Base-by-base conservation (phyloP, 1,140 invertebrate genomes). In the Aphelenchoides avenae region DNA sequence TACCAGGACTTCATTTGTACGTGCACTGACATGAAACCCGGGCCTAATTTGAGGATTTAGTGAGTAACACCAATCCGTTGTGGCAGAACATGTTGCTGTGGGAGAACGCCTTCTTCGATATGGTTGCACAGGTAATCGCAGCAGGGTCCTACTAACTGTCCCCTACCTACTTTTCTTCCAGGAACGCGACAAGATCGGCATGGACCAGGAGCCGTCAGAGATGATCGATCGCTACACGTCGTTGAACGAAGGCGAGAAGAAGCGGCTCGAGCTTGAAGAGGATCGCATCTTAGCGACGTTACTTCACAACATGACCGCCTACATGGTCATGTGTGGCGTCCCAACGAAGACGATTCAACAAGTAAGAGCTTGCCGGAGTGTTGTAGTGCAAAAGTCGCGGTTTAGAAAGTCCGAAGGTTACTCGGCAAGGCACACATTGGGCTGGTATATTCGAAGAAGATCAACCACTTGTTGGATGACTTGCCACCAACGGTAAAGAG, bases 21-120 rank as follows among this genome's bases (percentile, higher is more conserved):
- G 50, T 9, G n/a, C n/a, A n/a, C n/a, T n/a, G 53, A 54, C 22
- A 9, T 11, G 11, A 5, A 24, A n/a, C 31, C 27, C 47, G 29
- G 18, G 22, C 27, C 18, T 18, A 6, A 52, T 44, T 52, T 15
- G 15, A 26, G 29, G 20, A 26, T 63, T 60, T 11, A 57, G 13
- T 24, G 31, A 18, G 30, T 30, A 68, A 44, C 34, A 42, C 82
- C 91, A 87, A 87, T 3, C 84, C 85, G 31, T 78, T 98, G n/a
- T 98, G 94, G 93, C 92, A 98, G 78, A 89, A 97, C 81, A 93
- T 97, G 88, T 91, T 97, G 74, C 98, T 98, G 79, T 99, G 95
- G 94, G 94, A 99, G 80, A 93, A 98, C 78, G 88, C 89, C 0
- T 99, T 98, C 76, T 81, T 98, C 24, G 94, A 99, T 80, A 91